These are phyloP conservation scores for Campylorhamphus procurvoides DNA, from an alignment of 2,113 vertebrate genomes.

Conservation along the genomic window DNA sequence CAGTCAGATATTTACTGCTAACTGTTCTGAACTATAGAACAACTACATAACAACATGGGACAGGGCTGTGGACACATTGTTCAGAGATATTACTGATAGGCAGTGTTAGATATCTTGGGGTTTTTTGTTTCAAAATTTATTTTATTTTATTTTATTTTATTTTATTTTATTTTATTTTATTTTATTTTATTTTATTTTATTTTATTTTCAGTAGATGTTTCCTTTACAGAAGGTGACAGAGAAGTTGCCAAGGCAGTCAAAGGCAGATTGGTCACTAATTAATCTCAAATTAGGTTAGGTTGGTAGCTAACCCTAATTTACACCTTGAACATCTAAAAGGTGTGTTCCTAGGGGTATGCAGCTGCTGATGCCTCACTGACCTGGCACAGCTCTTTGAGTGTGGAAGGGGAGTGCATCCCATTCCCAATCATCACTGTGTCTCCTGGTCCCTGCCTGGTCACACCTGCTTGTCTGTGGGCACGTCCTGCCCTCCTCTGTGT, in stretches of 20 bases:
- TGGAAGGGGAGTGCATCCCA: too few species aligned
- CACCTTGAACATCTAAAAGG: not conserved
- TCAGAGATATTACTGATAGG: not conserved
- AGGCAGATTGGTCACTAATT: not conserved
- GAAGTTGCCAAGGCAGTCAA: not conserved
- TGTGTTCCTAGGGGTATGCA: not conserved
- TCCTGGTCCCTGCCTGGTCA: not conserved
- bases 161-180: not conserved
- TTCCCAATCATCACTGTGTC: accelerated
- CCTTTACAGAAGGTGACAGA: not conserved
- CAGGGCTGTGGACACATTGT: not conserved
- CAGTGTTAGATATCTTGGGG: not conserved
- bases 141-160: not conserved
- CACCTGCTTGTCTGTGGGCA: not conserved
- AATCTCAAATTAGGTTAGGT: not conserved
- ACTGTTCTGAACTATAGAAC: not conserved
- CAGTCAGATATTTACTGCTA: not conserved
- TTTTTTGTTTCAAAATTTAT: not conserved
- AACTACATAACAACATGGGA: not conserved
- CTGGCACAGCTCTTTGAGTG: not conserved
- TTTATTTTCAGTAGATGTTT: not conserved
- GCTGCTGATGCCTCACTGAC: not conserved
- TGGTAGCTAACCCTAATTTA: not conserved
- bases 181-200: too few species aligned
- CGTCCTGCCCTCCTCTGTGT: not conserved